A percentile compares a stretch with the other conserved stretches of the same genome.
phyloP scores from a whole-genome alignment of 53 echinoderm and acorn worm species.

The Echinarachnius parma region DNA sequence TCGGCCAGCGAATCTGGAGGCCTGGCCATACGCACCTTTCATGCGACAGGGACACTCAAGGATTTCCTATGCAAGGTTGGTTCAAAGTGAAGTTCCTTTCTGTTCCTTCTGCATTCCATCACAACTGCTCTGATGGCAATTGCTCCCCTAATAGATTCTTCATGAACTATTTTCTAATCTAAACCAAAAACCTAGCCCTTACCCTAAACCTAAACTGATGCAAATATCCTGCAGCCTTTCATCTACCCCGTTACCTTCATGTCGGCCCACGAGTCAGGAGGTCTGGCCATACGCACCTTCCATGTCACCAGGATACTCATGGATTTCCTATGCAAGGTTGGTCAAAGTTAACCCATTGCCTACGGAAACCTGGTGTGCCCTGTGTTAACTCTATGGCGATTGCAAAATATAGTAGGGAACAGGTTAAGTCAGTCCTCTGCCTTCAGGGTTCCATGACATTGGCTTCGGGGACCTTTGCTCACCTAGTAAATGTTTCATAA shows the following conservation, averaged over 20 bases:
- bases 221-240: constrained; percentile 89
- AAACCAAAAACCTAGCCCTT: constrained; percentile 67
- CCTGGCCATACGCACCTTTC: constrained; percentile 87
- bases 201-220: constrained; percentile 78
- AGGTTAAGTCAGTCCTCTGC: no score
- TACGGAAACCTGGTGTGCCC: no score
- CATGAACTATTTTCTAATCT: no score
- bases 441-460: no score
- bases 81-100: background rate
- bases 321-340: constrained; percentile 88
- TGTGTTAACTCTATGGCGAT: no score
- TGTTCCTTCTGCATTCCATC: no score
- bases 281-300: constrained; percentile 86
- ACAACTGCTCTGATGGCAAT: no score
- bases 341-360: no score
- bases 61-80: constrained; percentile 87
- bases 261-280: constrained; percentile 84
- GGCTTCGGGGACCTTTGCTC: no score
- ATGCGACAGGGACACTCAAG: constrained; percentile 81
- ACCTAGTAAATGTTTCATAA: no score
- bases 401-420: no score
- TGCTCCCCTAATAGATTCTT: no score
- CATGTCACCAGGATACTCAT: constrained; percentile 83
- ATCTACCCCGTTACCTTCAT: constrained; percentile 94
- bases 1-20: constrained; percentile 88